Evolutionary conservation across 2,113 vertebrate species (phyloP), one percentile per base, ranked within the genome.

Genomic region (Procapra przewalskii): DNA sequence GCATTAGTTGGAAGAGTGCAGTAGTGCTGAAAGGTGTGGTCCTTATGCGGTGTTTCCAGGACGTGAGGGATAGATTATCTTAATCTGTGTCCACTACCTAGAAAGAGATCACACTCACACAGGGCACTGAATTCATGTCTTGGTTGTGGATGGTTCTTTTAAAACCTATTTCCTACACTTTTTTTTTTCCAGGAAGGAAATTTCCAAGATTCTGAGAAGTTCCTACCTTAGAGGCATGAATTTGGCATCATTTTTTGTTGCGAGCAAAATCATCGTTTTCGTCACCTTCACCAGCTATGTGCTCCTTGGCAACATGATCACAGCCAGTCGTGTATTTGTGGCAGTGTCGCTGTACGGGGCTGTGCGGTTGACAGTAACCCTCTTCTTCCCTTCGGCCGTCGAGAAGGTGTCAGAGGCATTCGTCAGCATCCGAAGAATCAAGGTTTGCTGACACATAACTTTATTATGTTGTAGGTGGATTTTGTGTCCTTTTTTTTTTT

Each of bases 181-280:
- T 71, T 67, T n/a, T 67, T 67, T 97, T 14, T 98, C 75, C 96
- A 99, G 99, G 98, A 99, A 99, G 98, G 99, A 99, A 97, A 99
- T 99, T 97, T 99, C 99, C 96, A 99, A 99, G 98, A 94, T 99
- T 93, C 99, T 99, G 98, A 99, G 98, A 98, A 99, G 99, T 98
- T 99, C 99, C 80, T 99, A 99, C 96, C 99, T 99, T 81, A 99
- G 99, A 90, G 99, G 99, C 45, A 97, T 99, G 98, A 99, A 99
- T 98, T 99, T 99, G 99, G 99, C 99, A 0, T 99, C 99, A 0
- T 99, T 99, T 98, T 99, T 99, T 79, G 98, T 99, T 84, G 99
- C 99, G 75, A 99, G 99, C 99, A 99, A 99, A 99, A 98, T 99
- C 91, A 99, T 99, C 25, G 94, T 99, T 95, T 99, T 99, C 89